A percentile compares a stretch with the other conserved stretches of the same genome.
Evolutionary conservation across 2,113 vertebrate genomes (phyloP).

Genomic region (Mus spicilegus): DNA sequence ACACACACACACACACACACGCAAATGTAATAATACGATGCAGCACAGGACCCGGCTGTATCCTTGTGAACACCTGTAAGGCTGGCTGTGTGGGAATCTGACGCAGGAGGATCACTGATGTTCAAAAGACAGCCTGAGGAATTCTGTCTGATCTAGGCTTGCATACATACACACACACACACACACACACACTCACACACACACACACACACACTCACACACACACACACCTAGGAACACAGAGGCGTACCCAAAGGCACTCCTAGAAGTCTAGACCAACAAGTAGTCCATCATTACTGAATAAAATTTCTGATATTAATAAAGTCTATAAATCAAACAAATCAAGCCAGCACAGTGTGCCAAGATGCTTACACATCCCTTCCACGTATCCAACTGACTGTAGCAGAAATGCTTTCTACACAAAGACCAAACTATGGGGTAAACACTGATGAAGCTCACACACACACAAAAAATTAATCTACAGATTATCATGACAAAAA

Average conservation of each 20-base stretch:
- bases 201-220: too few species aligned
- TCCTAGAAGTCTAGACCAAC: background rate
- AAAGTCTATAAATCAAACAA: background rate
- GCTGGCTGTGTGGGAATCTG: background rate
- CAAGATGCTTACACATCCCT: background rate
- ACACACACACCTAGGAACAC: background rate
- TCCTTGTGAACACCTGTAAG: too few species aligned
- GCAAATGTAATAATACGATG: background rate
- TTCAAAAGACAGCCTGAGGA: background rate
- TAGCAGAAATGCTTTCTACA: background rate
- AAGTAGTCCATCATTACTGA: background rate
- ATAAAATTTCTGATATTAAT: background rate
- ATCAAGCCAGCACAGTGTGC: background rate
- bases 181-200: too few species aligned
- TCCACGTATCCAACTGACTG: background rate
- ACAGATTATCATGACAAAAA: background rate
- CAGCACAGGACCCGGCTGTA: too few species aligned
- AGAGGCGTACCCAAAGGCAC: too few species aligned
- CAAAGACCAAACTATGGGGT: background rate
- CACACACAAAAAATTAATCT: background rate
- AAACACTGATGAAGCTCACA: background rate
- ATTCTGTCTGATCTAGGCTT: background rate
- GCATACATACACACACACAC: too few species aligned
- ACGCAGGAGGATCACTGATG: background rate
- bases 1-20: background rate